Base-by-base conservation (phyloP, 2,797 vertebrate genomes). In the Poliocrania exsul region DNA sequence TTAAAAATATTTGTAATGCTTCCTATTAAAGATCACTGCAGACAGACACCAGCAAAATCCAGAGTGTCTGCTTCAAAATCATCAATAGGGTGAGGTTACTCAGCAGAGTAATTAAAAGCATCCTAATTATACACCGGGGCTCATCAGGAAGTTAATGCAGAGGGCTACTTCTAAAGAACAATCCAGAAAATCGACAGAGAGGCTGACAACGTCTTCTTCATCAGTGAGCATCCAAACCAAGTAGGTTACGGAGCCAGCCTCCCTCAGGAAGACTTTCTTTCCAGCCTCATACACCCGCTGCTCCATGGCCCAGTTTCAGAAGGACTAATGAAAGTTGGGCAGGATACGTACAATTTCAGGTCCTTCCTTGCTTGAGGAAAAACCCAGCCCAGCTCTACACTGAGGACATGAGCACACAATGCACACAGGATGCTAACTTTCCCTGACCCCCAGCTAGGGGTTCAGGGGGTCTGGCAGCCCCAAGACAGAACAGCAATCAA, bases 91-190 rank as follows among this genome's bases (percentile, higher is more conserved):
- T 57, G 58, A 93, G 56, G 64, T 46, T 80, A 96, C 29, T 37
- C 75, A 81, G 73, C 33, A 91, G 47, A n/a, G 35, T 86, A 91
- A 96, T 96, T 91, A 91, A 95, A 92, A 90, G 72, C 82, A 91
- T 86, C 90, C 85, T 88, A 95, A 95, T 96, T 92, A 88, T 58
- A 86, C 61, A 90, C 26, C 2, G 1, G 42, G 61, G 61, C 67
- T 96, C 91, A 71, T 92, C 90, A 93, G 35, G 61, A 93, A 79
- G 35, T 49, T 84, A 88, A 86, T 51, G 33, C 47, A 91, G 46
- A 90, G 54, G 28, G 61, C 54, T 16, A 23, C 18, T 50, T 78
- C 37, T 51, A 62, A 71, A 92, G 80, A 61, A 88, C 2, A 0
- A 86, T 72, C 38, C 72, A 90, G 75, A 91, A 95, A 93, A 81